These are phyloP conservation scores for Apostichopus californicus DNA, from an alignment of 35 echinoderm and acorn worm genomes.

Conservation along the genomic window DNA sequence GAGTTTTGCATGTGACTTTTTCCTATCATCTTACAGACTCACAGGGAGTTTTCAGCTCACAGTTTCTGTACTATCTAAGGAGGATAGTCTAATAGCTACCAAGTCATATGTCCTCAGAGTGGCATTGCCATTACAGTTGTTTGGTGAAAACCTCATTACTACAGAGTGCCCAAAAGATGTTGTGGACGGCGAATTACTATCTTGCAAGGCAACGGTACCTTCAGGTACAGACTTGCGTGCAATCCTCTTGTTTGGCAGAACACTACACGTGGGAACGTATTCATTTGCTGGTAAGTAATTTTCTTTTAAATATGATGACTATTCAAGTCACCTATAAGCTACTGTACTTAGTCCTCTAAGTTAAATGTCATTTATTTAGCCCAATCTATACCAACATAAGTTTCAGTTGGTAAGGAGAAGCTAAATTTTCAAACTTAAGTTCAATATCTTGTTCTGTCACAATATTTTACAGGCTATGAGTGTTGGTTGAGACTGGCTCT, in stretches of 20 bases:
- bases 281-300: conserved; percentile 6
- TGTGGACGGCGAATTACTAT: background rate
- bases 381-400: no score
- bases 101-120: conserved; percentile 13
- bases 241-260: background rate
- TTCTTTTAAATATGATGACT: background rate
- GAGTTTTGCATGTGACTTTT: no score
- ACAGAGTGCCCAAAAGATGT: conserved; percentile 16
- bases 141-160: background rate
- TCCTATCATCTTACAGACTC: background rate
- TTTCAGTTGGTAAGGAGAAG: no score
- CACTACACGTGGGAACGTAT: background rate
- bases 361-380: no score
- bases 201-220: conserved; percentile 16
- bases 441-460: no score
- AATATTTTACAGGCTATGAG: no score
- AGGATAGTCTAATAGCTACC: background rate
- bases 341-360: no score
- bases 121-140: background rate
- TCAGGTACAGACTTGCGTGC: conserved; percentile 4
- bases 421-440: no score
- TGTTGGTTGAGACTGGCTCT: no score
- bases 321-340: background rate
- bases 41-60: background rate
- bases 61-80: background rate